Conservation (phyloP, 2,113 vertebrate genomes). For the Eptesicus fuscus region DNA sequence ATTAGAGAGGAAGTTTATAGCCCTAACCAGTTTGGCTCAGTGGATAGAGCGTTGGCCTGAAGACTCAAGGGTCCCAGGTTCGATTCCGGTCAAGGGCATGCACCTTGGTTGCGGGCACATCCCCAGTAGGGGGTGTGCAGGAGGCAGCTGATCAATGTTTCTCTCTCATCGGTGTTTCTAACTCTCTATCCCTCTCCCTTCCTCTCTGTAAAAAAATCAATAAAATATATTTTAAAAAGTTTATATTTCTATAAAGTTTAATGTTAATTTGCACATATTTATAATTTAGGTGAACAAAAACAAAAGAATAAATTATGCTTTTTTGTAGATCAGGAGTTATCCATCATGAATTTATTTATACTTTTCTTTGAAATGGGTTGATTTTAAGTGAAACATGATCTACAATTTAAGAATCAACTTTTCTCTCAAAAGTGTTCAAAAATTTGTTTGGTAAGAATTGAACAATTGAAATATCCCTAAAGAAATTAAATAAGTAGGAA, state of each 20-base stretch:
- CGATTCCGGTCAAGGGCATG: too few species aligned
- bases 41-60: too few species aligned
- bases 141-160: too few species aligned
- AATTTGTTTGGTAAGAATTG: neutral
- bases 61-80: too few species aligned
- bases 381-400: conserved; percentile 8
- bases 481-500: neutral
- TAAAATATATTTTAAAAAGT: too few species aligned
- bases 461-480: neutral
- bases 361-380: neutral
- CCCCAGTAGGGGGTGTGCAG: too few species aligned
- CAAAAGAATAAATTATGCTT: neutral
- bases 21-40: too few species aligned
- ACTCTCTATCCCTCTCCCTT: too few species aligned
- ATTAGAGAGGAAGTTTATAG: too few species aligned
- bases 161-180: too few species aligned
- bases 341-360: neutral
- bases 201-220: too few species aligned
- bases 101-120: too few species aligned
- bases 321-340: neutral
- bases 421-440: conserved; percentile 2
- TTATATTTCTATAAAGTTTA: conserved; percentile 28
- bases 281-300: neutral
- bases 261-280: neutral
- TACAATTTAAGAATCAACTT: neutral